Evolutionary conservation across 2,888 invertebrate species (phyloP).

Genomic region (Ceramica pisi): DNA sequence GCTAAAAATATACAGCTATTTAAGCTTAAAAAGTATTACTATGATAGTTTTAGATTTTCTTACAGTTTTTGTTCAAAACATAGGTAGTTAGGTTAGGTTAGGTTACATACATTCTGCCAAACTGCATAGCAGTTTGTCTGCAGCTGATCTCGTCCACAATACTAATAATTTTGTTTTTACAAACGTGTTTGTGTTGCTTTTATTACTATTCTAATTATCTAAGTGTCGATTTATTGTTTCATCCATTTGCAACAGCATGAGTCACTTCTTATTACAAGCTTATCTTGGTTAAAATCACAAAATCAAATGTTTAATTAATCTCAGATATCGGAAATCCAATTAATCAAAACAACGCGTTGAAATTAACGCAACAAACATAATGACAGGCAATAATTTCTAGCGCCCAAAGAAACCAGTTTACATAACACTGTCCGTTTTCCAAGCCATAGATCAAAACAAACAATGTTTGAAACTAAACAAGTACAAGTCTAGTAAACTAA

Average conservation of each 20-base stretch:
- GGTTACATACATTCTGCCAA: no score
- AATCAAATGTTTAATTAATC: slow-evolving; percentile 25
- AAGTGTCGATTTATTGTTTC: not conserved
- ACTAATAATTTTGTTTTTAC: no score
- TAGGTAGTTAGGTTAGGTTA: no score
- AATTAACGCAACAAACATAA: slow-evolving; percentile 38
- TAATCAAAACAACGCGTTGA: slow-evolving; percentile 38
- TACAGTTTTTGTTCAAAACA: no score
- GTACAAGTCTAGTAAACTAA: slow-evolving; percentile 67
- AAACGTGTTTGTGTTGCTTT: no score
- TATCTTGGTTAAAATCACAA: slow-evolving; percentile 2
- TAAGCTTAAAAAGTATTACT: slow-evolving; percentile 63
- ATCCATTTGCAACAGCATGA: not conserved
- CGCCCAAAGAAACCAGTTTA: slow-evolving; percentile 49
- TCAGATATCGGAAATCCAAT: slow-evolving; percentile 33
- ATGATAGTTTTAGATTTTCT: slow-evolving; percentile 52
- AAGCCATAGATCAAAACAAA: slow-evolving; percentile 61
- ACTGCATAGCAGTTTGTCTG: no score
- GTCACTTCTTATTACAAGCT: not conserved
- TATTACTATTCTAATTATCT: no score
- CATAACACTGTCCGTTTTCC: slow-evolving; percentile 53
- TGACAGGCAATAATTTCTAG: slow-evolving; percentile 39
- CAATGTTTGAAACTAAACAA: slow-evolving; percentile 56
- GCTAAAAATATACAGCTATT: slow-evolving; percentile 79
- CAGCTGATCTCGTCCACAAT: no score